These are phyloP conservation scores for Harpalus rufipes DNA, from an alignment of 2,888 invertebrate genomes.

Conservation along the genomic window DNA sequence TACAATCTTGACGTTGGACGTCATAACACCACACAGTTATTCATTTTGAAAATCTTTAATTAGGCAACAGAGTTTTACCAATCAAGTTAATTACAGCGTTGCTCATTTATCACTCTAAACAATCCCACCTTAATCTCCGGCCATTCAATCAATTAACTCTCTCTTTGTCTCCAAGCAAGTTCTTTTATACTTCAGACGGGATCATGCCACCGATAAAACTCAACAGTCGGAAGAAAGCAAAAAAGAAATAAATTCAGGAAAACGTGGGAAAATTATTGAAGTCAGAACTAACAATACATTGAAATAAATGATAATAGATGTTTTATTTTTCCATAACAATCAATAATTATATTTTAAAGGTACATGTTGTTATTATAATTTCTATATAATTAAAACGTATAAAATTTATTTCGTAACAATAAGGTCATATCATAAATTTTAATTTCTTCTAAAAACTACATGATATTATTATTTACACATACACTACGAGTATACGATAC, in stretches of 20 bases:
- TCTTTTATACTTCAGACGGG: background rate
- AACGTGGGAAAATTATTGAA: no score
- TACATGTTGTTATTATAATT: no score
- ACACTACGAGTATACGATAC: no score
- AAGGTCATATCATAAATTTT: no score
- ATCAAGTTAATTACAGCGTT: conserved; percentile 7
- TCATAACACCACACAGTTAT: background rate
- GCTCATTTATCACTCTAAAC: conserved; percentile 17
- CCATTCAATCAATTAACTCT: conserved; percentile 11
- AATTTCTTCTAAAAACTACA: no score
- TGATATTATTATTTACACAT: no score
- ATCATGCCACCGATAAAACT: background rate
- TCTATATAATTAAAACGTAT: no score
- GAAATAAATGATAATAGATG: no score
- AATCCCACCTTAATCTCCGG: conserved; percentile 9
- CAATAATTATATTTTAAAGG: no score
- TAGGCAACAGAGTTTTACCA: background rate
- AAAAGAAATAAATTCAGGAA: background rate
- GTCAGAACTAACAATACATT: no score
- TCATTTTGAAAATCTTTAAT: background rate
- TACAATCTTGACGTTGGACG: background rate
- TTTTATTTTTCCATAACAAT: no score
- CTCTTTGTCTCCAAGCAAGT: conserved; percentile 1
- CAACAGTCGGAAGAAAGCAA: background rate
- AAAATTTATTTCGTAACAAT: no score